Evolutionary conservation across 2,797 vertebrate genomes (phyloP).

Genomic region (Labeo calbasu): DNA sequence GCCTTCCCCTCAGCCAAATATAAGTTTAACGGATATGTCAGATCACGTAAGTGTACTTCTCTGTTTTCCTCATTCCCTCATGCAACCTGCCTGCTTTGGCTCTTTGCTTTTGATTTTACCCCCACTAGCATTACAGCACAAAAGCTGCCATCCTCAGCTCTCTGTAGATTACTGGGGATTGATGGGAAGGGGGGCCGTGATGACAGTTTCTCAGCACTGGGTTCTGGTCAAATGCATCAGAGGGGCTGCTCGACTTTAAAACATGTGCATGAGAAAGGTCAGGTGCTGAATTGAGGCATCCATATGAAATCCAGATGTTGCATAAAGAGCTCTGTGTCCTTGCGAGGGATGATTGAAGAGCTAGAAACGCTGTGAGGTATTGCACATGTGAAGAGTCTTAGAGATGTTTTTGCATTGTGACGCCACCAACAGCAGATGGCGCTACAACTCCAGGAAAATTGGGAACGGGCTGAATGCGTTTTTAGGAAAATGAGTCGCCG

Average conservation of each 20-base stretch:
- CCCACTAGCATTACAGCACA: slow-evolving; percentile 61
- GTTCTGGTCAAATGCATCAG: slow-evolving; percentile 49
- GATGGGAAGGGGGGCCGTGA: slow-evolving; percentile 42
- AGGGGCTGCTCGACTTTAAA: slow-evolving; percentile 49
- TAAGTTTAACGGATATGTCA: slow-evolving; percentile 89
- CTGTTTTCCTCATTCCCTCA: slow-evolving; percentile 58
- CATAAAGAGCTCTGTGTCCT: slow-evolving; percentile 50
- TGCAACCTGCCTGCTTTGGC: slow-evolving; percentile 53
- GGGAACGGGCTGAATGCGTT: slow-evolving; percentile 78
- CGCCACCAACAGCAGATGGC: slow-evolving; percentile 85
- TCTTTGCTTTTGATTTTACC: slow-evolving; percentile 64
- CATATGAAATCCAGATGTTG: slow-evolving; percentile 58
- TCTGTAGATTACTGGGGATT: slow-evolving; percentile 55
- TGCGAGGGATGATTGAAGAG: slow-evolving; percentile 54
- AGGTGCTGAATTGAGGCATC: slow-evolving; percentile 40
- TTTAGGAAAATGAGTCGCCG: slow-evolving; percentile 77
- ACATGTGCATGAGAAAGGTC: slow-evolving; percentile 54
- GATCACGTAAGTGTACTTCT: slow-evolving; percentile 82
- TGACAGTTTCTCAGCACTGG: slow-evolving; percentile 51
- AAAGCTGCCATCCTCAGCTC: slow-evolving; percentile 65
- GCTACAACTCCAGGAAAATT: slow-evolving; percentile 84
- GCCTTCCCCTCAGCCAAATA: slow-evolving; percentile 86
- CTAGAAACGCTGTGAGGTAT: slow-evolving; percentile 48
- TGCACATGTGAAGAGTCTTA: slow-evolving; percentile 65
- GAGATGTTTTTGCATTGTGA: slow-evolving; percentile 79